phyloP scores from a whole-genome alignment of 2,113 vertebrate species.

The Pandion haliaetus region DNA sequence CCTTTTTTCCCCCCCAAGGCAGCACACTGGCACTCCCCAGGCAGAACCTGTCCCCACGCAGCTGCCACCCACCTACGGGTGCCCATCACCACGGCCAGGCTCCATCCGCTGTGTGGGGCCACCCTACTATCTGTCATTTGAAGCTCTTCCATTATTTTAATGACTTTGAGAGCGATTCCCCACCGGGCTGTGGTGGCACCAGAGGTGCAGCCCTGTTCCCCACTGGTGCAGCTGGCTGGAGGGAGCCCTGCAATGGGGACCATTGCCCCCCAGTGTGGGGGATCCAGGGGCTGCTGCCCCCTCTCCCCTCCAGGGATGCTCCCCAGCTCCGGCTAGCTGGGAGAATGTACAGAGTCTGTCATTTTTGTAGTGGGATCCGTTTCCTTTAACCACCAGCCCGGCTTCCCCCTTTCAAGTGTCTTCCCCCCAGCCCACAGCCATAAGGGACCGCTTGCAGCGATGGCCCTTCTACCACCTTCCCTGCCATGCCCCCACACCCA shows the following conservation, averaged over 20 bases:
- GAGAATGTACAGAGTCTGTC: not conserved
- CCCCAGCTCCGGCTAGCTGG: not conserved
- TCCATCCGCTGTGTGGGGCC: not conserved
- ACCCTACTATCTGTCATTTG: not conserved
- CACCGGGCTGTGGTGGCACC: fast-evolving
- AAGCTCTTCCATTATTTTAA: not conserved
- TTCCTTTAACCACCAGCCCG: not conserved
- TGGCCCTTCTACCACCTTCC: not conserved
- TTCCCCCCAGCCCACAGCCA: not conserved
- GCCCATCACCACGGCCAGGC: not conserved
- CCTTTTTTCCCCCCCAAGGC: not conserved
- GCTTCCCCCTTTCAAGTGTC: not conserved
- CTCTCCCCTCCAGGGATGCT: not conserved
- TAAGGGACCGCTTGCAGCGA: not conserved
- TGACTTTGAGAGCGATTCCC: fast-evolving
- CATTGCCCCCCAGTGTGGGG: fast-evolving
- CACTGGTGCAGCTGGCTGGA: fast-evolving
- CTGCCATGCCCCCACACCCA: not conserved
- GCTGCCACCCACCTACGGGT: fast-evolving
- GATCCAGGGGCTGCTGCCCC: not conserved
- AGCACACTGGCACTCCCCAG: not conserved
- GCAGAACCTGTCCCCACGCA: not conserved
- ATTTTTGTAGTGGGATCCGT: not conserved
- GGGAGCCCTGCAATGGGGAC: not conserved
- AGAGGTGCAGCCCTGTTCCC: not conserved